Base-by-base conservation (phyloP, 2,888 invertebrate genomes). In the Tachina lurida region DNA sequence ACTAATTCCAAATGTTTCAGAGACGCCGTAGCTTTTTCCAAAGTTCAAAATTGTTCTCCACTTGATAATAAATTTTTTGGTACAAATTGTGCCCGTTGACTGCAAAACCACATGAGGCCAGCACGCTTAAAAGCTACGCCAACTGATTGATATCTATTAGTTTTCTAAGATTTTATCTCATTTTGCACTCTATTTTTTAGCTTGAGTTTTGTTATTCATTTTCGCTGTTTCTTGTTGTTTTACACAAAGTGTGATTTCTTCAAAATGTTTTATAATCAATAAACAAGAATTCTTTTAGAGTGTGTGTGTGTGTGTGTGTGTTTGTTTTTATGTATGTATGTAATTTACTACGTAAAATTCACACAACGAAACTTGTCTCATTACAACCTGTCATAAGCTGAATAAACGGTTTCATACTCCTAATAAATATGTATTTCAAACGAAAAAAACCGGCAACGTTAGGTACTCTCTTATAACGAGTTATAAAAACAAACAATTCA, bases 321-420 rank as follows among this genome's bases (percentile, higher is more conserved):
- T 31, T 31, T 31, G n/a, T n/a, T n/a, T n/a, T n/a, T n/a, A n/a
- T n/a, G n/a, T n/a, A n/a, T 31, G 22, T 68, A 41, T n/a, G 19
- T 65, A 76, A 80, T 80, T 76, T 79, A 78, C 74, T 79, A 78
- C 65, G 81, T 73, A 70, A 79, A 86, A 86, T 58, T 86, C 75
- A 83, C 79, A 79, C 76, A 63, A 71, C n/a, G 41, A 77, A 71
- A 73, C 67, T 54, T 65, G 77, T 74, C 52, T 65, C 43, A 76
- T 62, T 58, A 54, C 73, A 78, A 78, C 60, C 73, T 78, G 77
- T 74, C 60, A 68, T 67, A 68, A 78, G 45, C 56, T 39, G 10
- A 67, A 84, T 60, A 73, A 83, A 67, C 45, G 65, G 71, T 60
- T 58, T 63, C 54, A 56, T 43, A 41, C 15, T 43, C 52, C 13